These are phyloP conservation scores for Rhinoraja longicauda DNA, from an alignment of 2,797 vertebrate species.

Conservation along the genomic window DNA sequence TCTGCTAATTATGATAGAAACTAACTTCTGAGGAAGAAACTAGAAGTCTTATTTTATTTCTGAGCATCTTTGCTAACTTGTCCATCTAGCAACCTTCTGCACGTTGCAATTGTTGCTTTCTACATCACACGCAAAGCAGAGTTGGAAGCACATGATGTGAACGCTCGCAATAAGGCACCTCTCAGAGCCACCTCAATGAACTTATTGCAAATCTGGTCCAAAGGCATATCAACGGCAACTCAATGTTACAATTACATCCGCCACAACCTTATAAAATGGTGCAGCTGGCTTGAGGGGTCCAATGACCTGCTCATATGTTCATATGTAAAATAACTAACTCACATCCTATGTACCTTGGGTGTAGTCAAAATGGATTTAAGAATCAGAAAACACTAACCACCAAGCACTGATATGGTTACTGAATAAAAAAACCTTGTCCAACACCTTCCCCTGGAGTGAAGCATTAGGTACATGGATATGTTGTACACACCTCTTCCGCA, in stretches of 20 bases:
- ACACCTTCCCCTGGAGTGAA: background rate
- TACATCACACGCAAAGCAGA: background rate
- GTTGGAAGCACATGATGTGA: background rate
- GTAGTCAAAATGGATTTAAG: background rate
- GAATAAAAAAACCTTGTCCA: background rate
- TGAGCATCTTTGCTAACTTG: background rate
- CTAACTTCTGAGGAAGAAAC: background rate
- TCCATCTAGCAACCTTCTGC: background rate
- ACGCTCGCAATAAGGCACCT: background rate
- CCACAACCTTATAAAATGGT: too few species aligned
- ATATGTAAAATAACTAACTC: background rate
- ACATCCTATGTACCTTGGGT: background rate
- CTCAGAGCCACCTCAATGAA: background rate
- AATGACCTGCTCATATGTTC: too few species aligned
- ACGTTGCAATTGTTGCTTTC: background rate
- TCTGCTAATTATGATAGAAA: background rate
- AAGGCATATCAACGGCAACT: background rate
- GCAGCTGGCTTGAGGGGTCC: too few species aligned
- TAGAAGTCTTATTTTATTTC: background rate
- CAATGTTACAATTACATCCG: too few species aligned
- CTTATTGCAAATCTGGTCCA: background rate
- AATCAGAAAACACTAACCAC: background rate
- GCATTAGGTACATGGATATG: background rate
- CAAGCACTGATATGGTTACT: slow-evolving; percentile 17
- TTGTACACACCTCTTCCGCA: slow-evolving; percentile 77